A percentile compares a stretch with the other conserved stretches of the same genome.
Evolutionary conservation across 1,140 invertebrate species (phyloP).

Genomic region (Meloidogyne hapla): DNA sequence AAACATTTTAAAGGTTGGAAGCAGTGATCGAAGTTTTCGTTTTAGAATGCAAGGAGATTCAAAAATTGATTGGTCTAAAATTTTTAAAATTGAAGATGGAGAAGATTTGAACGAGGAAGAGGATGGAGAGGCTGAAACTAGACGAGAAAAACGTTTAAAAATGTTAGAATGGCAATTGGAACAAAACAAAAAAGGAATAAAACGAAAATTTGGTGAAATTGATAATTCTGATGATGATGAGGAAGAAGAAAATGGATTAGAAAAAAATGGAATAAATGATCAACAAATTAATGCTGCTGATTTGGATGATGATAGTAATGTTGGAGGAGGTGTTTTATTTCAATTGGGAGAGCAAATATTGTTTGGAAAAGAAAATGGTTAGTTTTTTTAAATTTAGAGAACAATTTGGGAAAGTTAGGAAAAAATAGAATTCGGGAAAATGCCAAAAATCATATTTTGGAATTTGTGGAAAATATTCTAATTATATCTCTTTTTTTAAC

Average conservation of each 20-base stretch:
- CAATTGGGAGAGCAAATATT: slow-evolving; percentile 5
- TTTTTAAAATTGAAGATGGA: neutral
- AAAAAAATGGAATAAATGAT: neutral
- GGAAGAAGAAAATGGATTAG: neutral
- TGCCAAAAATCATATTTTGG: no score
- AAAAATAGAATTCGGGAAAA: no score
- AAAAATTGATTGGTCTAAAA: slow-evolving; percentile 34
- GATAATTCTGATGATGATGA: slow-evolving; percentile 27
- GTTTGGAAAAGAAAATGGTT: neutral
- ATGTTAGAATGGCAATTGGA: slow-evolving; percentile 19
- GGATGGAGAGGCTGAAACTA: neutral
- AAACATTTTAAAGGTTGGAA: neutral
- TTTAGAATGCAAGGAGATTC: slow-evolving; percentile 36
- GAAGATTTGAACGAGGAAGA: neutral
- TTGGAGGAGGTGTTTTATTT: neutral
- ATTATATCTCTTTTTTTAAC: no score
- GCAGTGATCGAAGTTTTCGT: slow-evolving; percentile 41
- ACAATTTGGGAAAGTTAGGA: no score
- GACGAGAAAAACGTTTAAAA: neutral
- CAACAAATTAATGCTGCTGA: neutral
- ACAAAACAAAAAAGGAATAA: slow-evolving; percentile 16
- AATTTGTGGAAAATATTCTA: no score
- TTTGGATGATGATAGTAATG: neutral
- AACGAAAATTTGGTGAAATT: slow-evolving; percentile 26
- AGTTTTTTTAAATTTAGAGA: neutral